These are phyloP conservation scores for Drosophila buzzatii DNA, from an alignment of 2,888 invertebrate genomes.

Conservation along the genomic window DNA sequence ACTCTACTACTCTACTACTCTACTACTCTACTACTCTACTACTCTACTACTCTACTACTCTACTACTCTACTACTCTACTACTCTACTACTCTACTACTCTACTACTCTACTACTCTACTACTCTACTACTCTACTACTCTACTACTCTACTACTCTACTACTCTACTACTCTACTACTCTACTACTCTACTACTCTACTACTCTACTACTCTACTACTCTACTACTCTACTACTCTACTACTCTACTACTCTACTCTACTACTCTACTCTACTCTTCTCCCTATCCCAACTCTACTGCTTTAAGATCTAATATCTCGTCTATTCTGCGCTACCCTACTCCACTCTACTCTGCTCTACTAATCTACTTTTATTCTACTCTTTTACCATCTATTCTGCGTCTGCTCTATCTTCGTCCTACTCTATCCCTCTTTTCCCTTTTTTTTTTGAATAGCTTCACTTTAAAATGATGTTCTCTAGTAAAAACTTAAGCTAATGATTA, in stretches of 20 bases:
- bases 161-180: background rate
- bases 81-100: background rate
- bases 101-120: too few relatives aligned
- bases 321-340: background rate
- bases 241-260: background rate
- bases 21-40: too few relatives aligned
- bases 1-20: too few relatives aligned
- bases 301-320: background rate
- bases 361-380: background rate
- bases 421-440: background rate
- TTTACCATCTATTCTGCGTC: background rate
- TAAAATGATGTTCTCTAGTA: too few relatives aligned
- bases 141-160: background rate
- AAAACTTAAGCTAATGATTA: background rate
- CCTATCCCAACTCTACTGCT: background rate
- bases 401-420: background rate
- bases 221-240: too few relatives aligned
- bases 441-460: background rate
- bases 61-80: background rate
- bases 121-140: background rate
- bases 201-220: background rate
- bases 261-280: background rate
- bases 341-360: background rate
- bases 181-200: background rate
- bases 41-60: background rate